These are phyloP conservation scores for Disparrhopalites patrizii DNA, from an alignment of 2,888 invertebrate species.

Conservation along the genomic window DNA sequence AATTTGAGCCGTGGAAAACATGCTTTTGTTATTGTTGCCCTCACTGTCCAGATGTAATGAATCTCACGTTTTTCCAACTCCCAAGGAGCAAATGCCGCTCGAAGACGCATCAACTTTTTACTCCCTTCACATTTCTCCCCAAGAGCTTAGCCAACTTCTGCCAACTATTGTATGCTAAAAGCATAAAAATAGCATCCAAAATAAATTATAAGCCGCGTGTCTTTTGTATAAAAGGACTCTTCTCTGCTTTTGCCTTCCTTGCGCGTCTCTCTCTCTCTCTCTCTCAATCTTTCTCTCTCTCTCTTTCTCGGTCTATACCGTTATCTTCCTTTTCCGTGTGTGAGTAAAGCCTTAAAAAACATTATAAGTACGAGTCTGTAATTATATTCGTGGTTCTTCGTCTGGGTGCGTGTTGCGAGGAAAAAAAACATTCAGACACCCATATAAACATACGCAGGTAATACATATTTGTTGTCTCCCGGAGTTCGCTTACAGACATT, in stretches of 20 bases:
- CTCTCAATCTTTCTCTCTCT: too few species aligned
- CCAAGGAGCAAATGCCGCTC: neutral
- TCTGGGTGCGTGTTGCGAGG: too few species aligned
- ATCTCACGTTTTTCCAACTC: neutral
- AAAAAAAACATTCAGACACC: too few species aligned
- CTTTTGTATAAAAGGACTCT: constrained; percentile 17
- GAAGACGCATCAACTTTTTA: neutral
- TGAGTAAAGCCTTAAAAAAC: neutral
- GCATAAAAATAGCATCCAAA: constrained; percentile 24
- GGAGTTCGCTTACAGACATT: neutral
- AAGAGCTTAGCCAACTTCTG: constrained; percentile 13
- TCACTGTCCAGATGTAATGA: constrained; percentile 5
- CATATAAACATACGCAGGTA: too few species aligned
- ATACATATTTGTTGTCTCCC: too few species aligned
- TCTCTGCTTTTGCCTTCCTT: neutral
- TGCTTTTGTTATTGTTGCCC: constrained; percentile 1
- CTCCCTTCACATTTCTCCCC: neutral
- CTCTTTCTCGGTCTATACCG: neutral
- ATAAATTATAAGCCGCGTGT: constrained; percentile 26
- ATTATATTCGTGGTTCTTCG: too few species aligned
- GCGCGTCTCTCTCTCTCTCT: constrained; percentile 8
- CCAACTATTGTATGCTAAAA: constrained; percentile 29
- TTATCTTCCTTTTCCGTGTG: neutral
- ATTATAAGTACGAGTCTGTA: too few species aligned
- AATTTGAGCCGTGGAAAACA: too few species aligned